phyloP scores from a whole-genome alignment of 2,113 vertebrate genomes.

The Glaucomys volans region DNA sequence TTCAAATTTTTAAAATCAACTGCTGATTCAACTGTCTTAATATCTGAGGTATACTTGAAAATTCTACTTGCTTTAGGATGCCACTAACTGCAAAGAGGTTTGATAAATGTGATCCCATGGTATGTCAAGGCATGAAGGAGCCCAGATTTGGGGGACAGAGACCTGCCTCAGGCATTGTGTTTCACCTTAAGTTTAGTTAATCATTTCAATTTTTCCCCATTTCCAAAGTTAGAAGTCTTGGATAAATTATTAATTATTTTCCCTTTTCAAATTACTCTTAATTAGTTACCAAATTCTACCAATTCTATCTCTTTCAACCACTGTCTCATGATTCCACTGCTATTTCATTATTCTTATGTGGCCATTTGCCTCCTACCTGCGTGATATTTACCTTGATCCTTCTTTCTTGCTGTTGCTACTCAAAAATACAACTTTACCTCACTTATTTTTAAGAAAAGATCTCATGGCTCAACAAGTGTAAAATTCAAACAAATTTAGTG shows the following conservation, averaged over 20 bases:
- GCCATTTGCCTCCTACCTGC: neutral
- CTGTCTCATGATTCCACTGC: neutral
- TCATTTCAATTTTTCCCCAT: neutral
- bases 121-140: neutral
- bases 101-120: neutral
- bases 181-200: neutral
- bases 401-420: neutral
- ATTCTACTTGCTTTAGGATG: neutral
- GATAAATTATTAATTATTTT: neutral
- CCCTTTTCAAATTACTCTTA: neutral
- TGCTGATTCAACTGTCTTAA: neutral
- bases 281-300: neutral
- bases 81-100: neutral
- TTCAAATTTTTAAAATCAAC: neutral
- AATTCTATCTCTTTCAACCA: neutral
- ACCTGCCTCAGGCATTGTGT: neutral
- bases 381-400: neutral
- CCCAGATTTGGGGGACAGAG: neutral
- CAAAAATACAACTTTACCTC: neutral
- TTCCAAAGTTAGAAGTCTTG: conserved; percentile 37
- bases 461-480: neutral
- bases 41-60: neutral
- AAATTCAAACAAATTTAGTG: neutral
- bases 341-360: neutral
- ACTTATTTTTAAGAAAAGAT: neutral